These are phyloP conservation scores for Coreoperca whiteheadi DNA, from an alignment of 2,113 vertebrate genomes.

Conservation along the genomic window DNA sequence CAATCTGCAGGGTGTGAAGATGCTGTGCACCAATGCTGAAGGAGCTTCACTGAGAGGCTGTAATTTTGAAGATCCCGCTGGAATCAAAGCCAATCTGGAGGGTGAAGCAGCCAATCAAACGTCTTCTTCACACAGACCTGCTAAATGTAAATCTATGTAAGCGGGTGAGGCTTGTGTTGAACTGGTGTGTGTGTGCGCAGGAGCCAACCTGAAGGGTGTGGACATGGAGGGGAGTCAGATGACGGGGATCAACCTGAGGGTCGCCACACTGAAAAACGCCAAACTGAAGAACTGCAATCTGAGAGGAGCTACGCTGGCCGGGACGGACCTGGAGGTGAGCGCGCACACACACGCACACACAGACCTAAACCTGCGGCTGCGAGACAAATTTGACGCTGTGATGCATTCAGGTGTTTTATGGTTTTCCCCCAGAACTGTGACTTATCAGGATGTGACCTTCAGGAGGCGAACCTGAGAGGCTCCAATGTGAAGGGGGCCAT, in stretches of 20 bases:
- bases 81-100: conserved; percentile 96
- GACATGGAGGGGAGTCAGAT: conserved; percentile 98
- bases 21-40: conserved; percentile 96
- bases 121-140: background rate
- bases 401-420: background rate
- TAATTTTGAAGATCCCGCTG: conserved; percentile 97
- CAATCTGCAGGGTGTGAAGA: conserved; percentile 97
- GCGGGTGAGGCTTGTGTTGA: too few species aligned
- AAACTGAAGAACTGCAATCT: conserved; percentile 98
- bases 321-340: conserved; percentile 93
- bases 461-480: conserved; percentile 94
- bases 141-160: too few species aligned
- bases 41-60: conserved; percentile 94
- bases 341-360: background rate
- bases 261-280: conserved; percentile 95
- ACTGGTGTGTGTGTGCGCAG: conserved; percentile 69
- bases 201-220: conserved; percentile 96
- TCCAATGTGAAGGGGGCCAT: conserved; percentile 98
- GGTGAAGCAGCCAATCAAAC: conserved; percentile 78
- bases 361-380: background rate
- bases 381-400: background rate
- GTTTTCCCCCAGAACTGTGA: conserved; percentile 91
- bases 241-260: conserved; percentile 95
- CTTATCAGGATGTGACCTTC: conserved; percentile 94
- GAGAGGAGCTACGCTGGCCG: conserved; percentile 93